Conservation (phyloP, 2,113 vertebrate genomes). For the Neopipo cinnamomea region DNA sequence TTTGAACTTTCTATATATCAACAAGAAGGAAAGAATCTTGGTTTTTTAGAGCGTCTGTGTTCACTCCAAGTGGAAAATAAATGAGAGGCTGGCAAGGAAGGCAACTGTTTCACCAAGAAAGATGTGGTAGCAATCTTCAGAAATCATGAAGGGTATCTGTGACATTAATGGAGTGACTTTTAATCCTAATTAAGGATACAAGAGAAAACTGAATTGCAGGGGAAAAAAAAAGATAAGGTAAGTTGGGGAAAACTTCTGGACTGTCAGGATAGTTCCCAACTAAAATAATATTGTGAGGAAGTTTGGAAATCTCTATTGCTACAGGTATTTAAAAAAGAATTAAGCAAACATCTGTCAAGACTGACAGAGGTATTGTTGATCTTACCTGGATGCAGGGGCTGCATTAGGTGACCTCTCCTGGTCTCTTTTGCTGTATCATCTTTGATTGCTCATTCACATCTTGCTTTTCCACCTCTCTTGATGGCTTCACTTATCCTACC, state of each 20-base stretch:
- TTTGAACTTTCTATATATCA: not conserved
- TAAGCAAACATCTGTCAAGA: conserved; percentile 15
- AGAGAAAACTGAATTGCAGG: not conserved
- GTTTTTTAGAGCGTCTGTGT: not conserved
- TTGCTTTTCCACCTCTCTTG: not conserved
- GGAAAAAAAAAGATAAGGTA: not conserved
- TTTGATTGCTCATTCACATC: not conserved
- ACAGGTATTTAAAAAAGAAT: not conserved
- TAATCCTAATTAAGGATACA: not conserved
- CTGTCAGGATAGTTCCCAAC: not conserved
- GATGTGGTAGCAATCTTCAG: not conserved
- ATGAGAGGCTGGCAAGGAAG: not conserved
- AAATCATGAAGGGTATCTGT: not conserved
- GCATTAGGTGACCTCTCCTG: not conserved
- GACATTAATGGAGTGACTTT: not conserved
- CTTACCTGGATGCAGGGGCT: conserved; percentile 29
- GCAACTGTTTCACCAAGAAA: not conserved
- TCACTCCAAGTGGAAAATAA: not conserved
- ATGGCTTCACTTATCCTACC: not conserved
- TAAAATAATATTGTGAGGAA: not conserved
- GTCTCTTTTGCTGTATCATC: not conserved
- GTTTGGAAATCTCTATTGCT: not conserved
- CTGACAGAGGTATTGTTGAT: not conserved
- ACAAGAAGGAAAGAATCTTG: not conserved
- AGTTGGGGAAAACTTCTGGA: not conserved